These are phyloP conservation scores for Cynaeus angustus DNA, from an alignment of 2,888 invertebrate species.

Conservation along the genomic window DNA sequence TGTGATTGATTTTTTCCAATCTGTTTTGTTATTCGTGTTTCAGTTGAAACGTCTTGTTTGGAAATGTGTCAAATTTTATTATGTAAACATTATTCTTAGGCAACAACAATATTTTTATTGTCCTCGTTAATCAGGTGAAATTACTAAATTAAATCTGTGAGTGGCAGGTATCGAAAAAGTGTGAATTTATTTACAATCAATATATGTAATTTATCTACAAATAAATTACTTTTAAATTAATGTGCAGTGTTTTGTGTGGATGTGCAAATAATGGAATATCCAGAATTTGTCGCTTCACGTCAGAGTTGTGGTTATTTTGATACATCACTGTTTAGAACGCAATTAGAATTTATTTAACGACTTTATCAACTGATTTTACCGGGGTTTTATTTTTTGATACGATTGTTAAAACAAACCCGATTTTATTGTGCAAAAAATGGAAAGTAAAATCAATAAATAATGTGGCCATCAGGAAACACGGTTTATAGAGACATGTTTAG, in stretches of 20 bases:
- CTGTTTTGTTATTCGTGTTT: conserved; percentile 7
- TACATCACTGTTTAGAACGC: conserved; percentile 35
- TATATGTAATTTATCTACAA: conserved; percentile 37
- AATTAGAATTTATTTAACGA: conserved; percentile 38
- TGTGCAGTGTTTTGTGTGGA: conserved; percentile 31
- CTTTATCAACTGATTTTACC: conserved; percentile 35
- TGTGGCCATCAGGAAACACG: too few species aligned
- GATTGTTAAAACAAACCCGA: conserved; percentile 7
- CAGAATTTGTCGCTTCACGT: conserved; percentile 26
- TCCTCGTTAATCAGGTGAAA: not conserved
- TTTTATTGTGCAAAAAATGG: not conserved
- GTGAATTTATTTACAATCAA: conserved; percentile 22
- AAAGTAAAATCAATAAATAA: not conserved
- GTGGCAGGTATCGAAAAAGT: not conserved
- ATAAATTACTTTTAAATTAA: conserved; percentile 38
- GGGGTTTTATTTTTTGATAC: conserved; percentile 28
- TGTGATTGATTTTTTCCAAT: conserved; percentile 42
- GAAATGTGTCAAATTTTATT: conserved; percentile 2
- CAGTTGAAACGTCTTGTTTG: conserved; percentile 1
- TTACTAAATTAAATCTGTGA: conserved; percentile 12
- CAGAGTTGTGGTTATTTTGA: conserved; percentile 38
- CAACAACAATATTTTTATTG: not conserved
- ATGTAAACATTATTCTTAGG: not conserved
- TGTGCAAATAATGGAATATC: conserved; percentile 40
- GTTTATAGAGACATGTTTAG: not conserved